Percentiles rank a stretch among this genome's conserved stretches.
Conservation (phyloP, 1,140 invertebrate species). For the Lasaia peninsularis region DNA sequence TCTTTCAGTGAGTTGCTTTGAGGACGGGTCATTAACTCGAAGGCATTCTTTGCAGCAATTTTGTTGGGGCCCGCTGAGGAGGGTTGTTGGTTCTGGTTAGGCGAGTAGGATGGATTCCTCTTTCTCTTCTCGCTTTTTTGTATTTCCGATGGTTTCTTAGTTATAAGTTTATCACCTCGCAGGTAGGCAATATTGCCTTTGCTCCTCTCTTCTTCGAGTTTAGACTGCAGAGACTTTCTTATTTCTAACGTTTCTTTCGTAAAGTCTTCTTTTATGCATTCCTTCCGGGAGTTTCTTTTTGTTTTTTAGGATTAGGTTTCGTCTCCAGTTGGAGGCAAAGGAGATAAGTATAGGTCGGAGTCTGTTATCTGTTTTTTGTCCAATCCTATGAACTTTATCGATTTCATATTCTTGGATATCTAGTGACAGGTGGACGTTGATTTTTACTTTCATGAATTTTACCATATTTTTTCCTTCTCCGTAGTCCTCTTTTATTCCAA, state of each 20-base stretch:
- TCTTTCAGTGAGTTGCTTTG: background rate
- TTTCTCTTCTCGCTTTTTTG: constrained; percentile 15
- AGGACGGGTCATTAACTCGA: constrained; percentile 1
- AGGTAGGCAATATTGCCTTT: constrained; percentile 17
- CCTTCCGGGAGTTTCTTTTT: constrained; percentile 10
- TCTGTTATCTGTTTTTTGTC: background rate
- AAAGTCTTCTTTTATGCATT: constrained; percentile 15
- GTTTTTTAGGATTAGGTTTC: constrained; percentile 2
- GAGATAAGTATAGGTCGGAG: constrained; percentile 9
- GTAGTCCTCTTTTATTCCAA: constrained; percentile 8
- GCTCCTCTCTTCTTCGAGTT: constrained; percentile 15
- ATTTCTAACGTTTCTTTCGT: constrained; percentile 15
- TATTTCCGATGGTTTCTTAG: constrained; percentile 1
- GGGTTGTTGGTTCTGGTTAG: constrained; percentile 1
- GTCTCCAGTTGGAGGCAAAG: constrained; percentile 12
- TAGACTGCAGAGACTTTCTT: constrained; percentile 7
- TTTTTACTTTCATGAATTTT: constrained; percentile 9
- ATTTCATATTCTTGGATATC: constrained; percentile 15
- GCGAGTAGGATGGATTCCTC: background rate
- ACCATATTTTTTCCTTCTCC: background rate
- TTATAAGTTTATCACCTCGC: constrained; percentile 4
- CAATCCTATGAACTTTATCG: constrained; percentile 11
- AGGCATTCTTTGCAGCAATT: constrained; percentile 8
- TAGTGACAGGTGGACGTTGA: constrained; percentile 3
- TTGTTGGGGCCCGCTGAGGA: background rate